Base-by-base conservation (phyloP, 2,888 invertebrate species). In the Lasius platythorax region DNA sequence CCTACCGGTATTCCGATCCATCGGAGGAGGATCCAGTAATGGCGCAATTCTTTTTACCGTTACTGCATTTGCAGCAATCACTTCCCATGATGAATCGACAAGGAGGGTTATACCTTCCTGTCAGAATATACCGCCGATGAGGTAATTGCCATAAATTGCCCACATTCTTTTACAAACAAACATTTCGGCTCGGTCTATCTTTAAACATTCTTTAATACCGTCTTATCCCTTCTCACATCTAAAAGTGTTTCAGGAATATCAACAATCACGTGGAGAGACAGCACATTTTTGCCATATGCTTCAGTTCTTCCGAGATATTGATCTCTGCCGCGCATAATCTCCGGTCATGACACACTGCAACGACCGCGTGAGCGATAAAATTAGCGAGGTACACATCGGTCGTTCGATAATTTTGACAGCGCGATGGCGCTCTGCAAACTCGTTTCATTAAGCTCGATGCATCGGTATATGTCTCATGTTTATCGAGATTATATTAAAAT, bases 1-100 rank as follows among this genome's bases (percentile, higher is more conserved):
- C 91, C 86, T 92, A 92, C 90, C 91, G 90, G 87, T 90, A 85
- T 89, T 89, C 88, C 70, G 92, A 91, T 86, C 91, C 91, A 82
- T 92, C 91, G 53, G 90, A 90, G 9, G 93, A 92, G 61, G 92
- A 91, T 3, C 92, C 86, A 30, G 89, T 89, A 84, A 85, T 83
- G 85, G 88, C 88, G 43, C 53, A 53, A n/a, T 89, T 88, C 83
- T 94, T 94, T 82, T 93, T 93, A 85, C 93, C 92, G 40, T 94
- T 93, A 88, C 93, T 92, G 88, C 95, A 95, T 91, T 95, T 95
- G 93, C 95, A 95, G 87, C 95, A 95, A 87, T 95, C 94, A 89
- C 93, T 94, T 75, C 95, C 95, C 95, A 95, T 95, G 58, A 40
- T 72, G 23, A 23, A 9, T 68, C 46, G 40, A 30, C 9, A 67